Base-by-base conservation (phyloP, 92 coral and sea anemone genomes). In the Palythoa grandis region DNA sequence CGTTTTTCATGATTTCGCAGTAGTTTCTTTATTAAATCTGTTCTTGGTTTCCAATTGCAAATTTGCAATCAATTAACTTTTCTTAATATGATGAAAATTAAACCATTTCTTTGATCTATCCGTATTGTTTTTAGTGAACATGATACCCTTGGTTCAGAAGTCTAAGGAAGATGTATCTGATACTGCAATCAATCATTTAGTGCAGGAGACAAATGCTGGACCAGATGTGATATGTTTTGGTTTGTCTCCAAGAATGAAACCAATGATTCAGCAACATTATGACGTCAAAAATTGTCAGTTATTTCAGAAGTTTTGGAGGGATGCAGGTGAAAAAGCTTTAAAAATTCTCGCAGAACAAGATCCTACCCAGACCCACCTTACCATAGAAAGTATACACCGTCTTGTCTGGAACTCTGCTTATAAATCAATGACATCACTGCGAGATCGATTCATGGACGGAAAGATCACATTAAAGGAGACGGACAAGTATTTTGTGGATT, bases 151-250 rank as follows among this genome's bases (percentile, higher is more conserved):
- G 50, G 78, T 19, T 22, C 24, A 11, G 58, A 89, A 56, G 73
- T 54, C 66, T 3, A 50, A 14, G 8, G 65, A 10, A 2, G 93
- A 93, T 60, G 90, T 87, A 0, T 87, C 87, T 37, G 43, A 66
- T 14, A 0, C 52, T 11, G 82, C 70, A 2, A 91, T 93, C 50
- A 76, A 70, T 35, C 87, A 84, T 12, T 84, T 93, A n/a, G 93
- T 76, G 3, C 76, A 63, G 61, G 86, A 88, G 65, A 14, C 72
- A 10, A 65, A 40, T 15, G 37, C 0, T 50, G 24, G 10, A n/a
- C 25, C 50, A 29, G 72, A 19, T 15, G 94, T 93, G 57, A 71
- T 39, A 0, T 95, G 92, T 86, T 95, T 95, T 80, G 86, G 72
- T 22, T 90, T 95, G 15, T 87, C 95, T 23, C 74, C 84, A 4